These are phyloP conservation scores for Formica selysi DNA, from an alignment of 1,140 invertebrate genomes.

Conservation along the genomic window DNA sequence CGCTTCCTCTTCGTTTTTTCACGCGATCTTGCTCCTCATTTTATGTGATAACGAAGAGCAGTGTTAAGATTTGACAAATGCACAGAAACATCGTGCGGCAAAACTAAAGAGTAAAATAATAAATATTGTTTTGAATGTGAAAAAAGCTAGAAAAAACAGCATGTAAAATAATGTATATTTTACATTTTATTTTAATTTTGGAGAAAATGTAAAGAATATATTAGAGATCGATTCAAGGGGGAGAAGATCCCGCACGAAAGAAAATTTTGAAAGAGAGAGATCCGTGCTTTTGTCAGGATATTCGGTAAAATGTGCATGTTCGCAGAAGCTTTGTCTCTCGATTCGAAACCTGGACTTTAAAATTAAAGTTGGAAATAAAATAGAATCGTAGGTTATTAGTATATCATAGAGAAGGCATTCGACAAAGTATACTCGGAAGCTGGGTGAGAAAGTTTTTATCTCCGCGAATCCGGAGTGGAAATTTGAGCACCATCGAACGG, in stretches of 20 bases:
- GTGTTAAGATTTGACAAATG: background rate
- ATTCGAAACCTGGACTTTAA: too few relatives aligned
- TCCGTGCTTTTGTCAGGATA: too few relatives aligned
- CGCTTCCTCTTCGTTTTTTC: background rate
- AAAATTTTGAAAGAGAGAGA: background rate
- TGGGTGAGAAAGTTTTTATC: background rate
- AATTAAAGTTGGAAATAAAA: too few relatives aligned
- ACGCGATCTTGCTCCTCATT: background rate
- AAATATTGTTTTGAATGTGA: background rate
- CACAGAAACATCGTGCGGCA: background rate
- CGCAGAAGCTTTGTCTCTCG: too few relatives aligned
- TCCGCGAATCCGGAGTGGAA: background rate
- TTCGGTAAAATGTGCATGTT: too few relatives aligned
- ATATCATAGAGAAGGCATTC: too few relatives aligned
- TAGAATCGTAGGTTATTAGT: too few relatives aligned
- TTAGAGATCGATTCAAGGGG: too few relatives aligned
- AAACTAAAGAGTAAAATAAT: background rate
- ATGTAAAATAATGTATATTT: background rate
- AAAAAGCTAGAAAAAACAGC: background rate
- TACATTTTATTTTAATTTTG: constrained; percentile 9
- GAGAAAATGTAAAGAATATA: too few relatives aligned
- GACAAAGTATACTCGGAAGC: background rate
- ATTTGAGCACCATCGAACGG: background rate
- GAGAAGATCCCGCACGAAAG: too few relatives aligned
- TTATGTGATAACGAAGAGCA: background rate